Evolutionary conservation across 2,797 vertebrate genomes (phyloP).

Genomic region (Chiloscyllium punctatum): DNA sequence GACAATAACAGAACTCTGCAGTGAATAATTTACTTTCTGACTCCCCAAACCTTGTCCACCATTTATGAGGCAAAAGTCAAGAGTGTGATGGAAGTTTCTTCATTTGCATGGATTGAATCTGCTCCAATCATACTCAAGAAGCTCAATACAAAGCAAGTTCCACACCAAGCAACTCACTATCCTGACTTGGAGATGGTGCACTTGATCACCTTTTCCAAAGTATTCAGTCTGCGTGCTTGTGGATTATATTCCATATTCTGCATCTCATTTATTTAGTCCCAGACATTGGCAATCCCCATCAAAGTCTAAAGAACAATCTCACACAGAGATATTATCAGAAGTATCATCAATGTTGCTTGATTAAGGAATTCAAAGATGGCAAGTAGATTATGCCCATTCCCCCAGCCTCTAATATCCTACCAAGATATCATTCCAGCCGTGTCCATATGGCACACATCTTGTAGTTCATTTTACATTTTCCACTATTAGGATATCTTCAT

Average conservation of each 20-base stretch:
- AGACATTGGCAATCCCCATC: not conserved
- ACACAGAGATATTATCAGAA: not conserved
- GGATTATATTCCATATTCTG: not conserved
- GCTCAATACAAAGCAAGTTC: too few species aligned
- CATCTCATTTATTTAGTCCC: not conserved
- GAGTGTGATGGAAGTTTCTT: too few species aligned
- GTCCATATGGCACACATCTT: not conserved
- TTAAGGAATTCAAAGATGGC: not conserved
- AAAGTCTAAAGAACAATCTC: not conserved
- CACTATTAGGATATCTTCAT: conserved; percentile 18
- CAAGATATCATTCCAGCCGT: not conserved
- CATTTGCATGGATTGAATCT: too few species aligned
- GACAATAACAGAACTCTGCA: too few species aligned
- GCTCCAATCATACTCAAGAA: too few species aligned
- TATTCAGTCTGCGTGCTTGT: not conserved
- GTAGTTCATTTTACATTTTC: not conserved
- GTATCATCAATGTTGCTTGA: not conserved
- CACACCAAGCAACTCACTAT: too few species aligned
- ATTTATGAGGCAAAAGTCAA: too few species aligned
- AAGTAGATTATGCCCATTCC: not conserved
- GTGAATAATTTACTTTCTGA: too few species aligned
- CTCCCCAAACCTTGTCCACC: too few species aligned
- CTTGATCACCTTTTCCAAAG: not conserved
- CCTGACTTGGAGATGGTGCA: too few species aligned
- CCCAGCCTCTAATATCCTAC: not conserved